Base-by-base conservation (phyloP, 2,113 vertebrate species). In the Oreochromis niloticus region DNA sequence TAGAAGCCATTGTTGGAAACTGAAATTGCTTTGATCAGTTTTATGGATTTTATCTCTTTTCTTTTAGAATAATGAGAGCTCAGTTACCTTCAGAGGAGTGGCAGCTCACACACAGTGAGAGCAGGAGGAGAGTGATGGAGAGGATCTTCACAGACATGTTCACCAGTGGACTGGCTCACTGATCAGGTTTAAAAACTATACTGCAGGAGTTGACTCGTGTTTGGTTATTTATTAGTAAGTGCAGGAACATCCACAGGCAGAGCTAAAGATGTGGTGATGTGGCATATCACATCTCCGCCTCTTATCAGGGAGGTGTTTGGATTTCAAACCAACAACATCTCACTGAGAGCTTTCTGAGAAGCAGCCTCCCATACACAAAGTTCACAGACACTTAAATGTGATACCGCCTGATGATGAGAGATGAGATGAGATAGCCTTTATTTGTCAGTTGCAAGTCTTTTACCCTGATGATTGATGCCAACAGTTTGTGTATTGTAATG, bases 81-180 rank as follows among this genome's bases (percentile, higher is more conserved):
- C 0, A 5, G 9, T 55, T 85, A 80, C 84, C 84, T 85, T 7
- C 0, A 61, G 8, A 27, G 30, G 75, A 41, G 32, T 1, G 32
- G 32, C 1, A 7, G 41, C n/a, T 41, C 14, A 43, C 12, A n/a
- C 12, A 41, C 34, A 46, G 10, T 0, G n/a, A 16, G 52, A 91
- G 39, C 79, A 91, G 54, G 13, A 88, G 22, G 14, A 91, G 19
- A 27, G 24, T 1, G 50, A 83, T 8, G 19, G 17, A 39, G 81
- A 89, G 36, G 79, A 84, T 63, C 83, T 6, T 91, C 22, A 4
- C 1, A 5, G 83, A 82, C 89, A 88, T 91, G 2, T 34, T 87
- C 68, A 39, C 4, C 4, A 6, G 3, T n/a, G 46, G 32, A 5
- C 56, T 59, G 16, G 10, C 34, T 46, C 24, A 66, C 34, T 34